A percentile compares a stretch with the other conserved stretches of the same genome.
phyloP scores from a whole-genome alignment of 2,888 invertebrate genomes.

The Trilocha varians region DNA sequence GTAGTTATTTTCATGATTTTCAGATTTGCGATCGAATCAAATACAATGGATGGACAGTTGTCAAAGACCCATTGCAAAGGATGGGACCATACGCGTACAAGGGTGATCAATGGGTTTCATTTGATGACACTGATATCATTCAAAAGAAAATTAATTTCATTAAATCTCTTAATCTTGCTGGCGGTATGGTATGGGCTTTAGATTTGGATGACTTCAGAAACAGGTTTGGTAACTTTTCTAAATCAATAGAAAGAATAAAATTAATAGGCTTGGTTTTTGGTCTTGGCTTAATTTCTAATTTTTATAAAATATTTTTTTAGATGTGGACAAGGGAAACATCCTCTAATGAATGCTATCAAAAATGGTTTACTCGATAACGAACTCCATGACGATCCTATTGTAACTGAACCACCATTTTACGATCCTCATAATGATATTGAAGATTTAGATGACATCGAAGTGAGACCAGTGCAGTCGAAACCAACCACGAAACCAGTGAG shows the following conservation, averaged over 20 bases:
- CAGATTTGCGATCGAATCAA: constrained; percentile 88
- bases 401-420: constrained; percentile 27
- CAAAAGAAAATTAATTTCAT: constrained; percentile 85
- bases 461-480: constrained; percentile 28
- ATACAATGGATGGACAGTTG: constrained; percentile 84
- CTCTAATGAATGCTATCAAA: constrained; percentile 84
- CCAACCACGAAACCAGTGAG: constrained; percentile 15
- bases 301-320: constrained; percentile 31
- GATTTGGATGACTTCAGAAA: constrained; percentile 91
- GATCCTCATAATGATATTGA: constrained; percentile 41
- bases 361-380: constrained; percentile 75
- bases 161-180: constrained; percentile 82
- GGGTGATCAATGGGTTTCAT: constrained; percentile 93
- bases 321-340: constrained; percentile 87
- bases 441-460: constrained; percentile 58
- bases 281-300: too few species aligned
- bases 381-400: constrained; percentile 26
- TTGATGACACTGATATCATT: constrained; percentile 87
- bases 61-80: constrained; percentile 81
- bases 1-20: too few species aligned
- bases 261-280: too few species aligned
- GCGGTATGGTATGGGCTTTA: constrained; percentile 93
- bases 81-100: constrained; percentile 93
- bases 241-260: too few species aligned
- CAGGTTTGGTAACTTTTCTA: constrained; percentile 32